These are phyloP conservation scores for Poeciliopsis presidionis DNA, from an alignment of 2,797 vertebrate genomes.

Conservation along the genomic window DNA sequence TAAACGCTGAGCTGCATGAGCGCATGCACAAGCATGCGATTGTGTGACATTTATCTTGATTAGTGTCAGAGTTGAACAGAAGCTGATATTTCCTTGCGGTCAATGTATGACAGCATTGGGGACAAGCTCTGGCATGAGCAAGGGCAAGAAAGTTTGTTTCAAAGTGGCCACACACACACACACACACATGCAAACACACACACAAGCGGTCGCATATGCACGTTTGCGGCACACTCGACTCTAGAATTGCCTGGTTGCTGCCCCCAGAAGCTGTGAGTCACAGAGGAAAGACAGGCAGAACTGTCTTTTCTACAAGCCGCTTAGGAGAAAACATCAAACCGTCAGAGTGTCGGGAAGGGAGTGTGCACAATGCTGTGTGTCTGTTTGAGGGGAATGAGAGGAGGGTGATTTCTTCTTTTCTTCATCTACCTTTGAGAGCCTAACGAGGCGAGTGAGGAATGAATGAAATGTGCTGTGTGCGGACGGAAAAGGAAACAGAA, in stretches of 20 bases:
- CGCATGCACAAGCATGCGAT: conserved; percentile 3
- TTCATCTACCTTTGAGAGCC: conserved; percentile 4
- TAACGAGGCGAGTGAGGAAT: conserved; percentile 25
- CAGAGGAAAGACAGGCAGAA: conserved; percentile 45
- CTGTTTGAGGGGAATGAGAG: conserved; percentile 10
- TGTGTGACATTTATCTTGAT: conserved; percentile 38
- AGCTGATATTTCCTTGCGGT: conserved; percentile 51
- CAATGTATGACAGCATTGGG: conserved; percentile 43
- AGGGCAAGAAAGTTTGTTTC: conserved; percentile 49
- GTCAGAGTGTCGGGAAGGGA: conserved; percentile 7
- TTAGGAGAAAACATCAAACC: conserved; percentile 52
- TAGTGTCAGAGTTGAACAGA: conserved; percentile 38
- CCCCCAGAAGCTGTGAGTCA: conserved; percentile 53
- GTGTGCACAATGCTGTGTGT: conserved; percentile 4
- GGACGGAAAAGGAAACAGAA: conserved; percentile 32
- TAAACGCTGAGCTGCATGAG: neutral
- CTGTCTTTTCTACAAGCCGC: conserved; percentile 46
- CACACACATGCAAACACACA: conserved; percentile 5
- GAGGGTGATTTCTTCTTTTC: conserved; percentile 9
- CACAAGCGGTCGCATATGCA: neutral
- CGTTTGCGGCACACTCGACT: conserved; percentile 19
- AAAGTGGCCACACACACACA: conserved; percentile 29
- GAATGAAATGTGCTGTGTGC: conserved; percentile 40
- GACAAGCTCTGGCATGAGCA: conserved; percentile 39
- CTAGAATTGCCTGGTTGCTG: conserved; percentile 33